Conservation (phyloP, 1,140 invertebrate genomes). For the Neodiprion fabricii region DNA sequence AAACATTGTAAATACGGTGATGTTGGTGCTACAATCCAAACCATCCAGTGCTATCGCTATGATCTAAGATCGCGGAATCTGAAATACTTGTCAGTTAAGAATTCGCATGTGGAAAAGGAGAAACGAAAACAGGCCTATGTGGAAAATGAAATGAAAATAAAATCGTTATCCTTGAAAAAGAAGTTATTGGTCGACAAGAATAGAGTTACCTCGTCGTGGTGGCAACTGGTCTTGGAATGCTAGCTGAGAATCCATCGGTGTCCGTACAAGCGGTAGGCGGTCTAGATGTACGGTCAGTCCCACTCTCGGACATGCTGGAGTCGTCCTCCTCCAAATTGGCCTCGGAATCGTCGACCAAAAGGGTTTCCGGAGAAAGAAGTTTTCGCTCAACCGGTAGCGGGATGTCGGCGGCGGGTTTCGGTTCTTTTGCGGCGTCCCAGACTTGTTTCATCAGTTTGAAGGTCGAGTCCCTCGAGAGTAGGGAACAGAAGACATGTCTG, state of each 20-base stretch:
- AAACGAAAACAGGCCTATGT: too few species aligned
- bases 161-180: too few species aligned
- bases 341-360: slow-evolving; percentile 50
- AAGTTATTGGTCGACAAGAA: neutral
- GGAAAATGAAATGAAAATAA: too few species aligned
- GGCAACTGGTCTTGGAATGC: slow-evolving; percentile 43
- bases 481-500: slow-evolving; percentile 88
- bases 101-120: too few species aligned
- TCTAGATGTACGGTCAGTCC: slow-evolving; percentile 51
- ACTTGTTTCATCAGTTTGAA: slow-evolving; percentile 84
- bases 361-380: slow-evolving; percentile 38
- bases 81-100: too few species aligned
- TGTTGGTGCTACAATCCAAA: too few species aligned
- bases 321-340: slow-evolving; percentile 56
- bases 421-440: slow-evolving; percentile 65
- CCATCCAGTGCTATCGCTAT: too few species aligned
- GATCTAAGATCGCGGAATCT: too few species aligned
- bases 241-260: slow-evolving; percentile 36
- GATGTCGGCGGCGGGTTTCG: slow-evolving; percentile 36
- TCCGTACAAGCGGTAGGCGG: slow-evolving; percentile 44
- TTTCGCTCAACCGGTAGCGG: slow-evolving; percentile 45
- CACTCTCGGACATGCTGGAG: slow-evolving; percentile 60
- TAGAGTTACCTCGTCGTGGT: slow-evolving; percentile 36
- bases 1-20: too few species aligned
- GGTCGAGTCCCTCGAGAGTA: slow-evolving; percentile 86